These are phyloP conservation scores for Celastrina argiolus DNA, from an alignment of 2,888 invertebrate species.

Conservation along the genomic window DNA sequence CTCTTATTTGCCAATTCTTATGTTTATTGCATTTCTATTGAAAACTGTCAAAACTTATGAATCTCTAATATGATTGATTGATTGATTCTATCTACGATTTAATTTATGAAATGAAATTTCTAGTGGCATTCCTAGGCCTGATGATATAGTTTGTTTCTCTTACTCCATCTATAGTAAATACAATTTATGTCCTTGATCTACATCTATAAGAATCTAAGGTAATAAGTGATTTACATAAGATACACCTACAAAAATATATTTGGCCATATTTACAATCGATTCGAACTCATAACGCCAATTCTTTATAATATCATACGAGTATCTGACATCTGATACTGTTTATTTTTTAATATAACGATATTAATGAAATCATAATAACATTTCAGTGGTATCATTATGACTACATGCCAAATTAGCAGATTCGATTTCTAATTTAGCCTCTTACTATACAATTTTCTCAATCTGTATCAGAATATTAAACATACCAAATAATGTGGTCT, in stretches of 20 bases:
- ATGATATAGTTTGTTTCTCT: no score
- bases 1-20: no score
- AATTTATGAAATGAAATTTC: no score
- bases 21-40: no score
- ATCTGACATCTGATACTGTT: not conserved
- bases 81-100: no score
- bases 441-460: no score
- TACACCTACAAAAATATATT: slow-evolving; percentile 9
- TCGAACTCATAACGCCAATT: not conserved
- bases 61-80: no score
- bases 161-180: not conserved
- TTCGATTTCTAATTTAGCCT: not conserved
- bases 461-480: no score
- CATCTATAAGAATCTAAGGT: not conserved
- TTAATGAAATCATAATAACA: not conserved
- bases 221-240: not conserved
- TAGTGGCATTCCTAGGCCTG: no score
- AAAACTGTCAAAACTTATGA: no score
- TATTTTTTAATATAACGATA: not conserved
- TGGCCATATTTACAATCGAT: slow-evolving; percentile 16
- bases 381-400: not conserved
- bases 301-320: not conserved
- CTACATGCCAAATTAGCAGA: no score
- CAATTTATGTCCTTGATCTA: not conserved
- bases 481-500: not conserved